Percentiles rank a stretch among this genome's conserved stretches.
phyloP scores from a whole-genome alignment of 2,888 invertebrate species.

The Drosophila anomalata region DNA sequence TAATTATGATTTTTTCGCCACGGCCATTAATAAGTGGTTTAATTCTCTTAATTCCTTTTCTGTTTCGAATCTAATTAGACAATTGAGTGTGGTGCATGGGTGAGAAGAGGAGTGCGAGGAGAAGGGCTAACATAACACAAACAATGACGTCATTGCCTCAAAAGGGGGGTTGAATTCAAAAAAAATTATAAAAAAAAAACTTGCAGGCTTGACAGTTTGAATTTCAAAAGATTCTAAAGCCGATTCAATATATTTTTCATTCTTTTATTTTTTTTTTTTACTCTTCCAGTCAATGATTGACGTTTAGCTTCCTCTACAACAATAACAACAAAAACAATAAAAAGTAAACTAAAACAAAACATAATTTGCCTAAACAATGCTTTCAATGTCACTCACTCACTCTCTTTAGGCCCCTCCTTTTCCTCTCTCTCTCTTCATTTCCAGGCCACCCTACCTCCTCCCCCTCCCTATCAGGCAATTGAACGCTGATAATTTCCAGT shows the following conservation, averaged over 20 bases:
- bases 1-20: slow-evolving; percentile 64
- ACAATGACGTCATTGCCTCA: slow-evolving; percentile 40
- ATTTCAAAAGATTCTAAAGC: slow-evolving; percentile 23
- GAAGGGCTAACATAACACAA: not conserved
- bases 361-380: slow-evolving; percentile 60
- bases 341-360: slow-evolving; percentile 63
- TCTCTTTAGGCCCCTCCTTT: slow-evolving; percentile 11
- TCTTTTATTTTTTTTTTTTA: slow-evolving; percentile 27
- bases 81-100: slow-evolving; percentile 44
- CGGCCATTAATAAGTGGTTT: slow-evolving; percentile 50
- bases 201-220: slow-evolving; percentile 28
- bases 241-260: slow-evolving; percentile 14
- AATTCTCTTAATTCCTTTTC: slow-evolving; percentile 42
- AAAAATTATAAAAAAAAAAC: too few relatives aligned
- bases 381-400: slow-evolving; percentile 70
- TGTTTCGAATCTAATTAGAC: slow-evolving; percentile 69
- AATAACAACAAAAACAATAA: not conserved
- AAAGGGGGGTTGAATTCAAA: slow-evolving; percentile 20
- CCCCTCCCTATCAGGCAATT: slow-evolving; percentile 47
- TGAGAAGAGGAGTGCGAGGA: not conserved
- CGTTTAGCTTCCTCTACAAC: slow-evolving; percentile 52
- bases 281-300: slow-evolving; percentile 63
- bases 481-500: slow-evolving; percentile 71
- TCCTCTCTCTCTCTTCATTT: slow-evolving; percentile 10
- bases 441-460: not conserved